These are phyloP conservation scores for Eulacestoma nigropectus DNA, from an alignment of 2,113 vertebrate genomes.

Conservation along the genomic window DNA sequence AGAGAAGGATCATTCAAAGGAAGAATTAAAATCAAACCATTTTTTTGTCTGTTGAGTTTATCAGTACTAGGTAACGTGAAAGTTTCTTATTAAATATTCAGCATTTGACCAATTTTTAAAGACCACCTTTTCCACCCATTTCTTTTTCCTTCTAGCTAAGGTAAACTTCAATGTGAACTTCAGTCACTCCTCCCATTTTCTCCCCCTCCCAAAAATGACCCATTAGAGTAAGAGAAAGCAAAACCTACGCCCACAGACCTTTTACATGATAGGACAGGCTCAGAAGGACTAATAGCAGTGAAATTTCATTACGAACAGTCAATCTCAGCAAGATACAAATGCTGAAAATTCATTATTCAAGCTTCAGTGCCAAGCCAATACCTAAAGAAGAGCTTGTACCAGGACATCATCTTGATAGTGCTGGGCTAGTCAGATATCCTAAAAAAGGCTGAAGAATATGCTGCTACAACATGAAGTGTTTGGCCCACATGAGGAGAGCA, in stretches of 20 bases:
- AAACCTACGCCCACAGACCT: accelerated
- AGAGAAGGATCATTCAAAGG: background rate
- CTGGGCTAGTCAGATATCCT: background rate
- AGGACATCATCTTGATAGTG: background rate
- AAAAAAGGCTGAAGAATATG: background rate
- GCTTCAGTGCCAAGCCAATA: background rate
- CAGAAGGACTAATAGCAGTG: background rate
- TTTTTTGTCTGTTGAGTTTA: background rate
- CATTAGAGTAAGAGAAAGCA: background rate
- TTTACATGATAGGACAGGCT: background rate
- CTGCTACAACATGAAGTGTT: background rate
- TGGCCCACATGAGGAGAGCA: background rate
- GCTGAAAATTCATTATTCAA: background rate
- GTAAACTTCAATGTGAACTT: background rate
- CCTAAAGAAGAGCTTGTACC: background rate
- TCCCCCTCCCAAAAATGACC: background rate
- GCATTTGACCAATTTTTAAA: background rate
- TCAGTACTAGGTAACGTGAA: background rate
- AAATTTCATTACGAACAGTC: background rate
- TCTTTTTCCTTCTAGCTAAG: background rate
- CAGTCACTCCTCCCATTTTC: background rate
- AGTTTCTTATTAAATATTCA: background rate
- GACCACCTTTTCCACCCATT: background rate
- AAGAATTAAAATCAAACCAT: background rate
- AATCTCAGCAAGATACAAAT: background rate